These are phyloP conservation scores for Zootoca vivipara DNA, from an alignment of 2,113 vertebrate genomes.

Conservation along the genomic window DNA sequence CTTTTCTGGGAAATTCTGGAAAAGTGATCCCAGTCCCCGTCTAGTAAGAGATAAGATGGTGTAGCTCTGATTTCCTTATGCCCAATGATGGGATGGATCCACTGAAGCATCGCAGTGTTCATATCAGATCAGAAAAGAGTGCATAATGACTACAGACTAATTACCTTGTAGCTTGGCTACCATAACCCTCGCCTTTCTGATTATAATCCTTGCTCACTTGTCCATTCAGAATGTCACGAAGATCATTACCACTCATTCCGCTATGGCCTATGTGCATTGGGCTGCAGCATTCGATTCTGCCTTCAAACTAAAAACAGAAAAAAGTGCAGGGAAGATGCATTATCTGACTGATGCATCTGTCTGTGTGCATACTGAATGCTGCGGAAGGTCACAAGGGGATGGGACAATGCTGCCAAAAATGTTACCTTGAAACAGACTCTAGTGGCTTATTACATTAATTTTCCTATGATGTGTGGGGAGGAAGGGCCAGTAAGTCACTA, in stretches of 20 bases:
- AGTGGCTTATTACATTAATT: neutral
- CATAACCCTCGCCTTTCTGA: neutral
- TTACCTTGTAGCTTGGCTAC: constrained; percentile 8
- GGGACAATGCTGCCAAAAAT: neutral
- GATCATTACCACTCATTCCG: neutral
- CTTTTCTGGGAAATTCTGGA: constrained; percentile 29
- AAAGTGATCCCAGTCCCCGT: neutral
- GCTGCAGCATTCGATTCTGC: neutral
- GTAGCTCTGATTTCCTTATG: constrained; percentile 8
- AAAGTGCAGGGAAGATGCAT: neutral
- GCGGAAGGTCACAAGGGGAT: neutral
- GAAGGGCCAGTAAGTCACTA: neutral
- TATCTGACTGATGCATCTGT: neutral
- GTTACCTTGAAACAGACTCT: neutral
- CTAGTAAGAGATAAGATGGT: neutral
- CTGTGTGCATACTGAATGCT: neutral
- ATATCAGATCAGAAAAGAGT: constrained; percentile 12
- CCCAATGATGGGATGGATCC: constrained; percentile 11
- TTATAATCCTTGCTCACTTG: neutral
- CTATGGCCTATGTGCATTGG: neutral
- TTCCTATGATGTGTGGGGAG: neutral
- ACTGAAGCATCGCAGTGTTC: constrained; percentile 23
- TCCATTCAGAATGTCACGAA: neutral
- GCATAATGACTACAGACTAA: constrained; percentile 1
- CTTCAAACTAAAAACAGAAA: neutral